Evolutionary conservation across 2,888 invertebrate species (phyloP), one percentile per base, ranked within the genome.

Genomic region (Clistopyga incitator): DNA sequence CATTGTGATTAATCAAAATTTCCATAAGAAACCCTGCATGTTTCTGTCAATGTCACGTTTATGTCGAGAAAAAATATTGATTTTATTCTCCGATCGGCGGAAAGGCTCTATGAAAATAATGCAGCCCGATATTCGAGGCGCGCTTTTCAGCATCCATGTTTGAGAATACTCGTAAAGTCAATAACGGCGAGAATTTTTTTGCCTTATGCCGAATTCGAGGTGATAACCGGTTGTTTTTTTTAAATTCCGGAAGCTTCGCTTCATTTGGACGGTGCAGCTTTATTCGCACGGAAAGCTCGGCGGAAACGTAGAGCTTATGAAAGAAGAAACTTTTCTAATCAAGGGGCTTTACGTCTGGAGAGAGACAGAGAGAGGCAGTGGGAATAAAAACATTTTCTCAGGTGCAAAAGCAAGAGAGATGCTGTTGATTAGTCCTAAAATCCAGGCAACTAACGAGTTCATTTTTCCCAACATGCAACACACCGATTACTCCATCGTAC

Each of bases 401-500:
- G 29, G 29, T 2, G 4, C 4, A 29, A 29, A 29, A 29, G 29
- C 4, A 29, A 29, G 29, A 54, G 20, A 23, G 20, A 54, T 20
- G 20, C 11, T 54, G 54, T 54, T 54, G 54, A 54, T 54, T 23
- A 23, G 11, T 23, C 23, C 54, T 6, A 11, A 54, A 54, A 23
- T 54, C 54, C 11, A 8, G 54, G 23, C 54, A 54, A 54, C 20
- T 23, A 11, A 20, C 54, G 54, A 54, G 52, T 75, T 64, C 20
- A 64, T 64, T 75, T 38, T 50, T 42, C 38, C 11, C 54, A 54
- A 54, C 54, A 54, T 20, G 10, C 54, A 54, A 54, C 52, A 20
- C 18, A 52, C 20, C 52, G n/a, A 75, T 10, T 50, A 34, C 23
- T 4, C 13, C 11, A 20, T 8, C 20, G 20, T 20, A 54, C 23